Percentiles rank a stretch among this genome's conserved stretches.
Conservation (phyloP, 2,888 invertebrate species). For the Arge pagana region DNA sequence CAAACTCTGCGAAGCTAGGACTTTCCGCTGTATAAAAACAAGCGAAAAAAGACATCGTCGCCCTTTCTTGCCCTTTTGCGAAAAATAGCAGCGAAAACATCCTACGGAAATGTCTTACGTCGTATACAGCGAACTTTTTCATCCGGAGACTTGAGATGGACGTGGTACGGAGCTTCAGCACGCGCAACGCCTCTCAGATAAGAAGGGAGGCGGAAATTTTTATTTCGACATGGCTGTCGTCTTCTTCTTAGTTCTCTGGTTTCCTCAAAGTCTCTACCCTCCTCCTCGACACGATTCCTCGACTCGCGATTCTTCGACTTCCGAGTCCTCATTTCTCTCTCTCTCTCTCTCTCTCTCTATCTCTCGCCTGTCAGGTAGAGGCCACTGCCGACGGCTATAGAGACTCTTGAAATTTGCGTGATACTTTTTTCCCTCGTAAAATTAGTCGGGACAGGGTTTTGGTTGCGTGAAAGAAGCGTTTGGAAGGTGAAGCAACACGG, state of each 20-base stretch:
- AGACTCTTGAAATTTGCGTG: constrained; percentile 17
- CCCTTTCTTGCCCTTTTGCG: not conserved
- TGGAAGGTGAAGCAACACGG: constrained; percentile 7
- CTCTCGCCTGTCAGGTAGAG: constrained; percentile 10
- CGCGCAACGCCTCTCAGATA: constrained; percentile 11
- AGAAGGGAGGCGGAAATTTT: constrained; percentile 23
- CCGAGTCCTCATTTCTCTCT: constrained; percentile 7
- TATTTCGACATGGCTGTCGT: constrained; percentile 14
- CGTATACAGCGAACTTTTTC: constrained; percentile 20
- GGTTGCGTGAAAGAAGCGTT: constrained; percentile 3
- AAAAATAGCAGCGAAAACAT: constrained; percentile 20
- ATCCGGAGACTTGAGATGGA: constrained; percentile 10
- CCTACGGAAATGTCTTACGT: constrained; percentile 20
- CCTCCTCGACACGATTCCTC: too few species aligned
- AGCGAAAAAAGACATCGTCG: not conserved
- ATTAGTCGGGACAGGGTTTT: constrained; percentile 16
- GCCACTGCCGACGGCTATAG: constrained; percentile 13
- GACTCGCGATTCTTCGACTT: too few species aligned
- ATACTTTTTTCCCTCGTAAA: constrained; percentile 15
- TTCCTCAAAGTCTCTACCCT: too few species aligned
- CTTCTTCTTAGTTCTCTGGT: not conserved
- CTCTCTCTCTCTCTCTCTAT: constrained; percentile 10
- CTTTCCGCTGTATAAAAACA: constrained; percentile 10
- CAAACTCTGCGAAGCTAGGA: too few species aligned
- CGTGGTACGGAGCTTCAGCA: constrained; percentile 14